Percentiles rank a stretch among this genome's conserved stretches.
These are phyloP conservation scores for Cheilosia variabilis DNA, from an alignment of 2,888 invertebrate genomes.

Conservation along the genomic window DNA sequence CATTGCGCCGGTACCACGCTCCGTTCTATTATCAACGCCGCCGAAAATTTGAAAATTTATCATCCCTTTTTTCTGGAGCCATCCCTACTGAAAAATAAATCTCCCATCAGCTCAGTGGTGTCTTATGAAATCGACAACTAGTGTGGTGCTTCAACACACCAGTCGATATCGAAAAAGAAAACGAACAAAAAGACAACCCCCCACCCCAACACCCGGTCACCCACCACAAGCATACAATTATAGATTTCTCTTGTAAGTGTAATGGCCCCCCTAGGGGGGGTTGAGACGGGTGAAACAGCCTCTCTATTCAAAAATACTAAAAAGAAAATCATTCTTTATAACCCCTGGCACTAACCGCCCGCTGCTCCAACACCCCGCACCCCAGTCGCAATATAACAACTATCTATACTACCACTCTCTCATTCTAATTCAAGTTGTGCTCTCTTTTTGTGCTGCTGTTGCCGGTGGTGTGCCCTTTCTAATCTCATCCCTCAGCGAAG, in stretches of 20 bases:
- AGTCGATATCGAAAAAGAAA: conserved; percentile 57
- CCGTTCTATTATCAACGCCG: conserved; percentile 66
- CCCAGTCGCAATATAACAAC: conserved; percentile 37
- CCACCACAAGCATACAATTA: conserved; percentile 53
- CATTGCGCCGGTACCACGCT: conserved; percentile 39
- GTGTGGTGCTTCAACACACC: conserved; percentile 28
- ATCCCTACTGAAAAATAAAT: conserved; percentile 63
- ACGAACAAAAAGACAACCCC: conserved; percentile 3
- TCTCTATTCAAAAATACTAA: conserved; percentile 73
- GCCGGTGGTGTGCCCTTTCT: conserved; percentile 40
- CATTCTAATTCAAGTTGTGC: conserved; percentile 51
- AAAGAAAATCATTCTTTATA: conserved; percentile 68
- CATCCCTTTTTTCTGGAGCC: conserved; percentile 58
- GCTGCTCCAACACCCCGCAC: conserved; percentile 14
- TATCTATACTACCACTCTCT: conserved; percentile 55
- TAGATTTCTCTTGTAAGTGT: conserved; percentile 68
- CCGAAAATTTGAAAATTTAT: conserved; percentile 68
- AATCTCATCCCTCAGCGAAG: conserved; percentile 60
- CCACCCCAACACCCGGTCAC: background rate
- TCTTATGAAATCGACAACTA: conserved; percentile 70
- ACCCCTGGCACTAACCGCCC: conserved; percentile 50
- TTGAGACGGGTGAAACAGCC: conserved; percentile 17
- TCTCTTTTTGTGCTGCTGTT: conserved; percentile 12
- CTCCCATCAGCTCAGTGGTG: conserved; percentile 64
- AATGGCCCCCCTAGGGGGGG: conserved; percentile 55